Evolutionary conservation across 2,797 vertebrate species (phyloP).

Genomic region (Cichlasoma orientale): DNA sequence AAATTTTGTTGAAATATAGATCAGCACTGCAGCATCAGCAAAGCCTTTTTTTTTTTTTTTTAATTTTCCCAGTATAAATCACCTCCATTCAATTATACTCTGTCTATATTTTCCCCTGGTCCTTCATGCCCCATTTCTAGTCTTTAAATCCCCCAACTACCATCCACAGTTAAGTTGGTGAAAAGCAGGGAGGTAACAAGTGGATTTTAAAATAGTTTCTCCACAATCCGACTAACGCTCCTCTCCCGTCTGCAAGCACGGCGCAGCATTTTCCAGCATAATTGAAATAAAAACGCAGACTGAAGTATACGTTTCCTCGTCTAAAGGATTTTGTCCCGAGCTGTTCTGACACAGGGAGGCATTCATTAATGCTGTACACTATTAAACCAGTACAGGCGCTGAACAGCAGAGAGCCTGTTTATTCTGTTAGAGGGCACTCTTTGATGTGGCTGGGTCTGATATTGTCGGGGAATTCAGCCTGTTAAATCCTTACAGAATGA

Average conservation of each 20-base stretch:
- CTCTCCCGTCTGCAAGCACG: background rate
- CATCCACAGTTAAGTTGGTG: background rate
- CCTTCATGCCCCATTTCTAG: background rate
- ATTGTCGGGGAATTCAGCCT: constrained; percentile 46
- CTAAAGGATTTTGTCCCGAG: background rate
- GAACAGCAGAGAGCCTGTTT: constrained; percentile 43
- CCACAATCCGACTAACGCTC: background rate
- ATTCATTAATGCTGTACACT: constrained; percentile 18
- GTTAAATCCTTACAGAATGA: constrained; percentile 61
- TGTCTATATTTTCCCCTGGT: background rate
- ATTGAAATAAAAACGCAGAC: background rate
- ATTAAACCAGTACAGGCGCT: constrained; percentile 5
- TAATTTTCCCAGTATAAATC: background rate
- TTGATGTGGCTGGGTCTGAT: constrained; percentile 54
- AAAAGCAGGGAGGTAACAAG: background rate
- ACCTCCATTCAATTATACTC: background rate
- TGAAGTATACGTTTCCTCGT: background rate
- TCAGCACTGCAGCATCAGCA: background rate
- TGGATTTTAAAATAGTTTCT: background rate
- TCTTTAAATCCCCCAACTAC: background rate
- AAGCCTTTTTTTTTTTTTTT: background rate
- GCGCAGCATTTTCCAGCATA: background rate
- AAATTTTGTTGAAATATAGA: background rate
- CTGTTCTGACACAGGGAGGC: constrained; percentile 10
- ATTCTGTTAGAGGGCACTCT: constrained; percentile 36